These are phyloP conservation scores for Labia minor DNA, from an alignment of 2,888 invertebrate genomes.

Conservation along the genomic window DNA sequence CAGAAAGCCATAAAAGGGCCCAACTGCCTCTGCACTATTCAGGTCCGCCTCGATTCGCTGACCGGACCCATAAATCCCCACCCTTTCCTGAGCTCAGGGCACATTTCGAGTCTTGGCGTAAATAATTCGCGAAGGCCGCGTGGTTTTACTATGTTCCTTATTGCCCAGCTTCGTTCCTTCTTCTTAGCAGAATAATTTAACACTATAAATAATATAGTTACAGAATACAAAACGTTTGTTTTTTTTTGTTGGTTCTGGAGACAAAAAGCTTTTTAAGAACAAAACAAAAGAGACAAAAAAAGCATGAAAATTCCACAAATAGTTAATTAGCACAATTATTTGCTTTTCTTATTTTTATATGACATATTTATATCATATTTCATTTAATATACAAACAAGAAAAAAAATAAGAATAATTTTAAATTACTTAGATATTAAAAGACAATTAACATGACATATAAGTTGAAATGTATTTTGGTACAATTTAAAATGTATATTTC, in stretches of 20 bases:
- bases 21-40: background rate
- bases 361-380: no score
- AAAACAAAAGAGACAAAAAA: no score
- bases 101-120: background rate
- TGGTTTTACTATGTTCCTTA: background rate
- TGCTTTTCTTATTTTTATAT: no score
- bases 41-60: background rate
- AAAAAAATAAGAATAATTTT: no score
- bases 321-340: no score
- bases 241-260: no score
- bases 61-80: background rate
- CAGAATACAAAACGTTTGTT: background rate
- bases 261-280: no score
- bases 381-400: no score
- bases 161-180: background rate
- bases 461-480: no score
- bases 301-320: no score
- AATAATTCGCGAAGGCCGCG: background rate
- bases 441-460: no score
- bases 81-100: background rate
- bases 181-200: background rate
- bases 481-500: background rate
- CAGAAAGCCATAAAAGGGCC: constrained; percentile 1
- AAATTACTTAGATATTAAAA: no score
- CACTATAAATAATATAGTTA: background rate